phyloP scores from a whole-genome alignment of 2,113 vertebrate genomes.

The Todiramphus saurophagus region DNA sequence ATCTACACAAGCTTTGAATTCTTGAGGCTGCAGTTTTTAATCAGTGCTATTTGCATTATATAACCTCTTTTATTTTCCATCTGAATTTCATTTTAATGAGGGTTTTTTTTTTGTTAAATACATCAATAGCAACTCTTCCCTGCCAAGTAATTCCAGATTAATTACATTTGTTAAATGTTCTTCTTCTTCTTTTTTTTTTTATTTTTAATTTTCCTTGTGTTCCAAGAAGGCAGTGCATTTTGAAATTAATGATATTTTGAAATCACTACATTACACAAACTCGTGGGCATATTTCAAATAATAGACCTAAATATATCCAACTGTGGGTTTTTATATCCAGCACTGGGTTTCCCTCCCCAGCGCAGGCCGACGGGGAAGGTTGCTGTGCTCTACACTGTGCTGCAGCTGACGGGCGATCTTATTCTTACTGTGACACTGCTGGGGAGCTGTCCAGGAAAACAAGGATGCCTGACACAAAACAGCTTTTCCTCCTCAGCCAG shows the following conservation, averaged over 20 bases:
- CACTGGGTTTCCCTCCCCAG: background rate
- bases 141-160: slow-evolving; percentile 33
- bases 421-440: background rate
- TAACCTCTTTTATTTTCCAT: background rate
- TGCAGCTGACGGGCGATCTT: fast-evolving
- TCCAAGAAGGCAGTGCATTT: background rate
- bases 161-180: slow-evolving; percentile 17
- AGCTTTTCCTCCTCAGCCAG: background rate
- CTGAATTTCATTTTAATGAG: slow-evolving; percentile 29
- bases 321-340: background rate
- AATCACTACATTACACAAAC: background rate
- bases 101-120: slow-evolving; percentile 6
- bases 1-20: background rate
- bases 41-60: background rate
- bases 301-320: background rate
- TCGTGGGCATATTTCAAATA: background rate
- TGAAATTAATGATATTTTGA: slow-evolving; percentile 13
- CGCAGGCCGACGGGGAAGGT: background rate
- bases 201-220: background rate
- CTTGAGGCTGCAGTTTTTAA: slow-evolving; percentile 4
- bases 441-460: background rate
- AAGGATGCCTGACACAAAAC: background rate
- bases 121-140: background rate
- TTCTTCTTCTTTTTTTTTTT: background rate
- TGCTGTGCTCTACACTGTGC: fast-evolving